phyloP scores from a whole-genome alignment of 2,113 vertebrate genomes.

The Crotalus tigris region DNA sequence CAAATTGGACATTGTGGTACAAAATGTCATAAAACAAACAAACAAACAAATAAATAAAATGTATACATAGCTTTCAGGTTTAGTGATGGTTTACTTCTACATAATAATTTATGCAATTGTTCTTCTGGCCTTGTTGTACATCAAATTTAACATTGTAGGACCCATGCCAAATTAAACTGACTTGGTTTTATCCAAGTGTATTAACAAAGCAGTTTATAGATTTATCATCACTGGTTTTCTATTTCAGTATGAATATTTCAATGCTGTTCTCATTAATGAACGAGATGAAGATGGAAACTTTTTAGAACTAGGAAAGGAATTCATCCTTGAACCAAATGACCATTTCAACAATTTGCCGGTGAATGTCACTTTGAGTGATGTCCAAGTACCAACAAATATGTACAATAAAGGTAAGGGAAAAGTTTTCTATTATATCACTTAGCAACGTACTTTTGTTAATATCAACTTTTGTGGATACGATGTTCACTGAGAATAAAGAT shows the following conservation, averaged over 20 bases:
- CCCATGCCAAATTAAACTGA: neutral
- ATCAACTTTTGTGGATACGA: neutral
- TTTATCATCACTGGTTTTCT: slow-evolving; percentile 37
- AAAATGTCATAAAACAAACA: neutral
- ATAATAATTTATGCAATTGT: neutral
- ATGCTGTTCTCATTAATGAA: slow-evolving; percentile 96
- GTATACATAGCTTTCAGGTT: neutral
- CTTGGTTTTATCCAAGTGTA: neutral
- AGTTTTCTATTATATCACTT: neutral
- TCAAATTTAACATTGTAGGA: neutral
- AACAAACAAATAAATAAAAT: neutral
- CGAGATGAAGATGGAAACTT: slow-evolving; percentile 89
- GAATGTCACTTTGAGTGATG: slow-evolving; percentile 94
- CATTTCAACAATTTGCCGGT: slow-evolving; percentile 98
- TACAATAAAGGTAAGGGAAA: slow-evolving; percentile 89
- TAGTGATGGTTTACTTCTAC: neutral
- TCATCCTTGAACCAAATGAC: slow-evolving; percentile 93
- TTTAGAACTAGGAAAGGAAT: slow-evolving; percentile 91
- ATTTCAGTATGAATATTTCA: slow-evolving; percentile 97
- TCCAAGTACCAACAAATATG: slow-evolving; percentile 98
- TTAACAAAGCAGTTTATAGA: neutral
- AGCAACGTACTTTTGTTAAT: neutral
- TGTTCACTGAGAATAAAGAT: neutral
- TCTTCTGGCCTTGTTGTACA: neutral
- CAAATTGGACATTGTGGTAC: no score